phyloP scores from a whole-genome alignment of 37 sponge, comb jelly and placozoan genomes.

The Chondrilla cf. caribensis region DNA sequence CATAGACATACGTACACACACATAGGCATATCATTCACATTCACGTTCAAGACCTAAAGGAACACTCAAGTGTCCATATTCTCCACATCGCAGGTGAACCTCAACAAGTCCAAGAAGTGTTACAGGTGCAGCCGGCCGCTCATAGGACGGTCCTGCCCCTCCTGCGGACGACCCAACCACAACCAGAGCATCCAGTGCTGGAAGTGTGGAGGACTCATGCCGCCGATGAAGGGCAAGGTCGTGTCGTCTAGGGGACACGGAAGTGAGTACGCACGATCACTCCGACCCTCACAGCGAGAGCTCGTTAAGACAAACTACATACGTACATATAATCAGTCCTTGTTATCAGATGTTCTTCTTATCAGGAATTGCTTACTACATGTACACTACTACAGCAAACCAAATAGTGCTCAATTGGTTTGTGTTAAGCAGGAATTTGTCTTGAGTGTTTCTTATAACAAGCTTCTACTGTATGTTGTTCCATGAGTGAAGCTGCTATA shows the following conservation, averaged over 20 bases:
- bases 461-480: too few species aligned
- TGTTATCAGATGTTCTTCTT: too few species aligned
- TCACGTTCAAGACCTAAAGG: background rate
- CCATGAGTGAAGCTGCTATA: too few species aligned
- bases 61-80: background rate
- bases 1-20: background rate
- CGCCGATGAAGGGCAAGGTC: conserved; percentile 1
- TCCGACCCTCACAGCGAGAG: too few species aligned
- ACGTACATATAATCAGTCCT: too few species aligned
- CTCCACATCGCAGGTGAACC: conserved; percentile 28
- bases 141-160: conserved; percentile 37
- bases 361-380: too few species aligned
- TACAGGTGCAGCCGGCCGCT: conserved; percentile 36
- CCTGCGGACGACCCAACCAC: conserved; percentile 70
- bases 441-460: too few species aligned
- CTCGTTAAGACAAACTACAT: too few species aligned
- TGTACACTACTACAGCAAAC: too few species aligned
- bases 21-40: too few species aligned
- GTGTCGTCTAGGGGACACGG: background rate
- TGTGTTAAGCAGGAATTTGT: too few species aligned
- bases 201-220: conserved; percentile 60
- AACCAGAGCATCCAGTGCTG: conserved; percentile 59
- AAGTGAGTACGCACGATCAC: conserved; percentile 17
- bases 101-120: conserved; percentile 78
- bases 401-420: too few species aligned